phyloP scores from a whole-genome alignment of 2,113 vertebrate species.

The Tetrax tetrax region DNA sequence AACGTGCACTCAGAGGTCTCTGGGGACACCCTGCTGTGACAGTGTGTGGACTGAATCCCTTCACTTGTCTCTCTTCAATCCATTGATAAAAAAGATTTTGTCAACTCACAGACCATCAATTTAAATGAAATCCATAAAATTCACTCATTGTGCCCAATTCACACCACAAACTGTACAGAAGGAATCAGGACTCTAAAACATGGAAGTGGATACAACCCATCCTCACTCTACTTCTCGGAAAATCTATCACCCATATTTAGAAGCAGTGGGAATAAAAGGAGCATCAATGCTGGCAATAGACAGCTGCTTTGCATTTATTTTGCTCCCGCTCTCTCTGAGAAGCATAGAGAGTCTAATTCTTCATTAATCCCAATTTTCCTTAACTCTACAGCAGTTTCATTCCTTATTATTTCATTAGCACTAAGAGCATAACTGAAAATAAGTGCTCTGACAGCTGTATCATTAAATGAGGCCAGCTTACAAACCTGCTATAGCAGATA shows the following conservation, averaged over 20 bases:
- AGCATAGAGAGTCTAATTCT: not conserved
- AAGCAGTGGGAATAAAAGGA: not conserved
- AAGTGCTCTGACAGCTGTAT: not conserved
- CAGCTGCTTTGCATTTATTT: not conserved
- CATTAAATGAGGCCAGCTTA: conserved; percentile 15
- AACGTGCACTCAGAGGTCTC: not conserved
- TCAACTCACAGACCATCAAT: not conserved
- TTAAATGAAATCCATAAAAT: not conserved
- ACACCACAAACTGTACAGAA: not conserved
- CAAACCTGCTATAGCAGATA: not conserved
- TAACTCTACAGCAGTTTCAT: not conserved
- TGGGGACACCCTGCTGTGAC: not conserved
- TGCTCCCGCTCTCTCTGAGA: not conserved
- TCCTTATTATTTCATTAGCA: conserved; percentile 23
- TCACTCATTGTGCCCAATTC: not conserved
- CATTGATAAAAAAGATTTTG: not conserved
- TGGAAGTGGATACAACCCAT: not conserved
- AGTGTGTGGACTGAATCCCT: not conserved
- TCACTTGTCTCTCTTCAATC: not conserved
- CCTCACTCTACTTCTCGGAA: not conserved
- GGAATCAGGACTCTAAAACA: not conserved
- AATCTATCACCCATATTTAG: not conserved
- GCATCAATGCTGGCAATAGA: not conserved
- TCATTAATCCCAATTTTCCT: not conserved
- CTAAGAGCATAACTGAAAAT: conserved; percentile 24